Evolutionary conservation across 2,113 vertebrate species (phyloP), one percentile per base, ranked within the genome.

Genomic region (Myotis lucifugus): DNA sequence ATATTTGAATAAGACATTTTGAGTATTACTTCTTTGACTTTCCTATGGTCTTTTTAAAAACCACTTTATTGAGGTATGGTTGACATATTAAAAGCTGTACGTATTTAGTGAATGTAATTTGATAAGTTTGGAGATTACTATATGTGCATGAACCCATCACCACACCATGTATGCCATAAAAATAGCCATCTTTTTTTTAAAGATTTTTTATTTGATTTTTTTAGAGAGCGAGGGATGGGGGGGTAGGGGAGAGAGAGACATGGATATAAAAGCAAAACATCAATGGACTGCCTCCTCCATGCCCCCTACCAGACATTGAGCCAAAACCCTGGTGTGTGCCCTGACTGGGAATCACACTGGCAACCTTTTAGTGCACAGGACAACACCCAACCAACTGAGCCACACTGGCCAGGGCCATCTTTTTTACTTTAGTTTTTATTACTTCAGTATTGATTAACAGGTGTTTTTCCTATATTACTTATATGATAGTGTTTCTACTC

Each of bases 1-100:
- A 46, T 66, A 34, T 92, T 85, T 56, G 46, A 18, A 18, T 64
- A 88, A 89, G 46, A 72, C 15, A 69, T 78, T 94, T 92, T 90
- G 85, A 78, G 37, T 87, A 67, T 69, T 91, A 42, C 37, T 54
- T 82, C 42, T 93, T 56, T 69, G 64, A 40, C 77, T 56, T 13
- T 37, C n/a, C 32, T 91, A 0, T 74, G 34, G 11, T 54, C 42
- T 64, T 78, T 85, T n/a, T 2, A 81, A 67, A 83, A 85, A 66
- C 9, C 23, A 74, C 40, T 66, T 29, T 46, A 32, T 66, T 61
- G 66, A 66, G 29, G 3, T 67, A 52, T 73, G 54, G 3, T 56
- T 91, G 93, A 46, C 66, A 67, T 74, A n/a, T 67, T 81, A 82
- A 82, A 72, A 82, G 40, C 13, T 29, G 56, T 64, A n/a, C 52